Base-by-base conservation (phyloP, 1,140 invertebrate species). In the Anagrus nilaparvatae region DNA sequence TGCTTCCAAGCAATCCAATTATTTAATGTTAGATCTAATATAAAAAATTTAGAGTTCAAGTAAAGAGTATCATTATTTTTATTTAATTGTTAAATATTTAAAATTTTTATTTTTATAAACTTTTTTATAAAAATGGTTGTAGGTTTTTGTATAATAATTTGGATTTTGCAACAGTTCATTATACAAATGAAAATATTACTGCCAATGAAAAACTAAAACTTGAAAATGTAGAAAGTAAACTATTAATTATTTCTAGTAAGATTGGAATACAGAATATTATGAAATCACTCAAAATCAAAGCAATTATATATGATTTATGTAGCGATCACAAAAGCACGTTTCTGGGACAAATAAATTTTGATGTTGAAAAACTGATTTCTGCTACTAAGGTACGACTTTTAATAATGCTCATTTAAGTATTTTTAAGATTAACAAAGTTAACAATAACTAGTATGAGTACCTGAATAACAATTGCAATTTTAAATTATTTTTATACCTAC, bases 61-160 rank as follows among this genome's bases (percentile, higher is more conserved):
- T 65, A 54, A 37, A 31, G 14, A 21, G 20, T 3, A 12, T 14
- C 16, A 13, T 30, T 30, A 30, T n/a, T 30, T 30, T 35, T 35
- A 7, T 12, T 35, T 35, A n/a, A 35, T 35, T 35, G 6, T 21
- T 7, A 21, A 21, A 16, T 13, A 32, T 18, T 9, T 33, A 31
- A 12, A 14, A 13, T 29, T 9, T 37, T 9, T 23, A 12, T 16
- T 31, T 33, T 36, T 16, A 16, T 32, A 25, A 16, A 12, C 21
- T 39, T 2, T 29, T 16, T 40, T 29, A 42, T 14, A 46, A 20
- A 40, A 18, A n/a, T n/a, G n/a, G n/a, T 34, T 30, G 7, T 46
- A 67, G 66, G 38, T 70, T 67, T 47, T 62, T 64, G 48, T 65
- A 72, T 52, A 66, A 67, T n/a, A 67, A 63, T 47, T 58, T 60